Evolutionary conservation across 2,797 vertebrate species (phyloP).

Genomic region (Thaleichthys pacificus): DNA sequence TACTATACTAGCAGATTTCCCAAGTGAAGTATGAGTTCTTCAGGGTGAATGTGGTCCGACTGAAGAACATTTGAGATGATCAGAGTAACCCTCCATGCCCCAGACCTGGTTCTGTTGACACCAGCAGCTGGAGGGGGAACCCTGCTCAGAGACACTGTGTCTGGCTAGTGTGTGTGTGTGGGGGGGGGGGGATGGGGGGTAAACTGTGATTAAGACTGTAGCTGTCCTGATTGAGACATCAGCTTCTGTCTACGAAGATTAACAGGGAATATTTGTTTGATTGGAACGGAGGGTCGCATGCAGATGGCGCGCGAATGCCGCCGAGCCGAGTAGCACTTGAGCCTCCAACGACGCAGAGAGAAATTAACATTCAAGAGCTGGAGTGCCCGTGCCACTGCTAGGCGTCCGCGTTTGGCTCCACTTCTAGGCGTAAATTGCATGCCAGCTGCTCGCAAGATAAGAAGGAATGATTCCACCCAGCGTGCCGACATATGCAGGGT

Average conservation of each 20-base stretch:
- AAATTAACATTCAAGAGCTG: conserved; percentile 59
- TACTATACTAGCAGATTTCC: too few species aligned
- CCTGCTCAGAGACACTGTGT: background rate
- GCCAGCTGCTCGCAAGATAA: conserved; percentile 62
- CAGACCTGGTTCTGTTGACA: too few species aligned
- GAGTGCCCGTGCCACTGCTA: conserved; percentile 17
- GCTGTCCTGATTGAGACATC: conserved; percentile 49
- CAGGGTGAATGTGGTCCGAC: too few species aligned
- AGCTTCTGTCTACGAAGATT: conserved; percentile 46
- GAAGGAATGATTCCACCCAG: conserved; percentile 52
- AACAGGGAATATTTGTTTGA: conserved; percentile 41
- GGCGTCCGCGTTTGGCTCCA: conserved; percentile 60
- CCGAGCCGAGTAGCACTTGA: conserved; percentile 36
- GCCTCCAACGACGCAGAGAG: conserved; percentile 37
- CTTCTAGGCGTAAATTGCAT: conserved; percentile 60
- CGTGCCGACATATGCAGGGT: conserved; percentile 39
- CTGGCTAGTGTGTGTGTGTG: conserved; percentile 36
- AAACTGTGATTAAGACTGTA: conserved; percentile 61
- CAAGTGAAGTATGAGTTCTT: too few species aligned
- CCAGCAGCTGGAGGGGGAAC: background rate
- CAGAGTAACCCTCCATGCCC: too few species aligned
- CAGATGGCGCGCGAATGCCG: conserved; percentile 48
- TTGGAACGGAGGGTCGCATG: conserved; percentile 45
- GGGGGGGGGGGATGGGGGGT: conserved; percentile 50
- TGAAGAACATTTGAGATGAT: too few species aligned